Evolutionary conservation across 2,113 vertebrate genomes (phyloP).

Genomic region (Colossoma macropomum): DNA sequence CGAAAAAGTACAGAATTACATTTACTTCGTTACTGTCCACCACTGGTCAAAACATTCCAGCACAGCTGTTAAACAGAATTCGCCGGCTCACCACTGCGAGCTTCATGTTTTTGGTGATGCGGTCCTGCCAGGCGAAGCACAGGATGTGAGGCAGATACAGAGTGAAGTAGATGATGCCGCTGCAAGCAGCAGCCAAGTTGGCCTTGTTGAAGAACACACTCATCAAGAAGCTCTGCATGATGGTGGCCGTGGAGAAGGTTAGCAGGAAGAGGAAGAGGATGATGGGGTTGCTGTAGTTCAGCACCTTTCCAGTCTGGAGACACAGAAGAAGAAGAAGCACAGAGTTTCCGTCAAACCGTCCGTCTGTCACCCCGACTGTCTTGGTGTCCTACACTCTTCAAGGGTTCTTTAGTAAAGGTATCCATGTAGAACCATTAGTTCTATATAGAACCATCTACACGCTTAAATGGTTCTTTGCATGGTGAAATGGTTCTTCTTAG

Average conservation of each 20-base stretch:
- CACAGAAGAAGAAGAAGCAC: slow-evolving; percentile 4
- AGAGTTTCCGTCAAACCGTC: background rate
- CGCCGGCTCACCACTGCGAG: slow-evolving; percentile 78
- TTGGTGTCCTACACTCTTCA: too few species aligned
- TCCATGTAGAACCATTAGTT: too few species aligned
- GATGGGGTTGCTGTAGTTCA: slow-evolving; percentile 88
- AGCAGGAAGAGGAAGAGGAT: slow-evolving; percentile 92
- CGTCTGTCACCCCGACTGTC: background rate
- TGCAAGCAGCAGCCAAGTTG: slow-evolving; percentile 94
- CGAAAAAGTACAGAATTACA: too few species aligned
- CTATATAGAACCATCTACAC: too few species aligned
- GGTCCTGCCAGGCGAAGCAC: slow-evolving; percentile 94
- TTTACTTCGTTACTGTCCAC: too few species aligned
- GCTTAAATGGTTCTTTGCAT: too few species aligned
- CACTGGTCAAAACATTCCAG: too few species aligned
- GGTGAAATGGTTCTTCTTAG: too few species aligned
- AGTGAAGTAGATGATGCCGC: slow-evolving; percentile 93
- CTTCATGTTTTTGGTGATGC: slow-evolving; percentile 84
- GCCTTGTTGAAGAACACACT: slow-evolving; percentile 97
- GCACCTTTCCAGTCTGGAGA: slow-evolving; percentile 85
- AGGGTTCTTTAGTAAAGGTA: too few species aligned
- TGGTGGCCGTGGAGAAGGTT: slow-evolving; percentile 86
- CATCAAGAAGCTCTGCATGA: slow-evolving; percentile 94
- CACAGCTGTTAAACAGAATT: background rate
- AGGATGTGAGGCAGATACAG: slow-evolving; percentile 94